These are phyloP conservation scores for Setophaga kirtlandii DNA, from an alignment of 2,113 vertebrate genomes.

Conservation along the genomic window DNA sequence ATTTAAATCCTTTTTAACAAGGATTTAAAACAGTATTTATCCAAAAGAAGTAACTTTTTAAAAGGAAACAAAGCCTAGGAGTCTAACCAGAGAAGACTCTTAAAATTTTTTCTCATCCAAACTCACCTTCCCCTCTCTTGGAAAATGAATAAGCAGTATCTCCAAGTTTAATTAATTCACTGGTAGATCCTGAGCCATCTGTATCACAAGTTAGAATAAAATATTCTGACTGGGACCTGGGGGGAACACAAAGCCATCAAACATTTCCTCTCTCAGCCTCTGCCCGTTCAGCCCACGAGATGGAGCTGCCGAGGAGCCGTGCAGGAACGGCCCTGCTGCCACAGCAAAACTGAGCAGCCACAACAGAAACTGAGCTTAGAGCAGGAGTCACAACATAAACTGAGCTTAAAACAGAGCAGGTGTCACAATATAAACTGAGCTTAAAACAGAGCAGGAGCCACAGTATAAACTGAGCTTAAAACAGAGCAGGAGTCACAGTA, in stretches of 20 bases:
- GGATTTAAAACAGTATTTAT: too few relatives aligned
- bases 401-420: not conserved
- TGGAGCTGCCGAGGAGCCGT: slow-evolving; percentile 14
- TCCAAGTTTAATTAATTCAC: slow-evolving; percentile 86
- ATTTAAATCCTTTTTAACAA: not conserved
- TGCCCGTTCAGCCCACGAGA: slow-evolving; percentile 1
- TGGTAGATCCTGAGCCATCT: slow-evolving; percentile 80
- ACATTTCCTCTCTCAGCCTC: not conserved
- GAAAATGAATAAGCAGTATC: slow-evolving; percentile 85
- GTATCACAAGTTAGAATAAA: slow-evolving; percentile 73
- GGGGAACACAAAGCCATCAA: not conserved
- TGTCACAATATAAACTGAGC: not conserved
- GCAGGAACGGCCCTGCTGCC: not conserved
- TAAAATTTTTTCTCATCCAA: not conserved
- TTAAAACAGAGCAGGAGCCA: not conserved
- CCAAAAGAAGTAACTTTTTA: not conserved
- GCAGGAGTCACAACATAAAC: not conserved
- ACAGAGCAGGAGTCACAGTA: not conserved
- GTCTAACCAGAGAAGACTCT: not conserved
- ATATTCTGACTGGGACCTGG: slow-evolving; percentile 58
- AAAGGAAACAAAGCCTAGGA: not conserved
- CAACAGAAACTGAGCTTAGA: not conserved
- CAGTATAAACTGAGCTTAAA: not conserved
- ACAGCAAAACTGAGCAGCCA: not conserved
- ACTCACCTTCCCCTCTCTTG: slow-evolving; percentile 80